Conservation (phyloP, 37 sponge, comb jelly and placozoan species). For the Spongia lamella region DNA sequence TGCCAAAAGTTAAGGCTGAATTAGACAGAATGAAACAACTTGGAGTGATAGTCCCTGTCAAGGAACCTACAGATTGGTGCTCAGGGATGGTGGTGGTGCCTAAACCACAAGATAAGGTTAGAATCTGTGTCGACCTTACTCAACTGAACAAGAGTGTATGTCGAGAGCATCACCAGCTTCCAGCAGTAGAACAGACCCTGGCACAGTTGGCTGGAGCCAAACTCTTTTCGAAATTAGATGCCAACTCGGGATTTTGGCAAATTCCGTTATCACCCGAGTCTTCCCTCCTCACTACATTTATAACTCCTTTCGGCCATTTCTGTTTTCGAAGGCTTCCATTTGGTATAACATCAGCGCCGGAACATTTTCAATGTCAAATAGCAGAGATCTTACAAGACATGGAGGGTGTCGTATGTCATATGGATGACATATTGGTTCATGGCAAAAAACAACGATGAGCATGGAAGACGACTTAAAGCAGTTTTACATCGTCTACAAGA, state of each 20-base stretch:
- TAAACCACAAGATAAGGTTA: slow-evolving; percentile 6
- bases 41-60: slow-evolving; percentile 21
- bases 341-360: no score
- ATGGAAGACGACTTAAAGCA: neutral
- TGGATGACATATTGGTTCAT: no score
- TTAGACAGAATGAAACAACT: slow-evolving; percentile 21
- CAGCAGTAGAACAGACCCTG: slow-evolving; percentile 27
- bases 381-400: slow-evolving; percentile 10
- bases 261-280: slow-evolving; percentile 23
- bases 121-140: no score
- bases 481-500: neutral
- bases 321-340: no score
- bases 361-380: slow-evolving; percentile 28
- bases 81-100: slow-evolving; percentile 26
- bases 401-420: slow-evolving; percentile 15
- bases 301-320: no score
- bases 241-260: slow-evolving; percentile 48
- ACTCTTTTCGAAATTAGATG: no score
- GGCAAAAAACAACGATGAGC: slow-evolving; percentile 12
- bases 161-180: slow-evolving; percentile 19
- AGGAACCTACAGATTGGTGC: no score
- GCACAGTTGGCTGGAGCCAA: slow-evolving; percentile 33
- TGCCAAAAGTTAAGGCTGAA: slow-evolving; percentile 21
- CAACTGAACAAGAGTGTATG: slow-evolving; percentile 18
- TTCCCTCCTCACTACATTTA: no score